Evolutionary conservation across 2,113 vertebrate species (phyloP).

Genomic region (Sylvilagus bachmani): DNA sequence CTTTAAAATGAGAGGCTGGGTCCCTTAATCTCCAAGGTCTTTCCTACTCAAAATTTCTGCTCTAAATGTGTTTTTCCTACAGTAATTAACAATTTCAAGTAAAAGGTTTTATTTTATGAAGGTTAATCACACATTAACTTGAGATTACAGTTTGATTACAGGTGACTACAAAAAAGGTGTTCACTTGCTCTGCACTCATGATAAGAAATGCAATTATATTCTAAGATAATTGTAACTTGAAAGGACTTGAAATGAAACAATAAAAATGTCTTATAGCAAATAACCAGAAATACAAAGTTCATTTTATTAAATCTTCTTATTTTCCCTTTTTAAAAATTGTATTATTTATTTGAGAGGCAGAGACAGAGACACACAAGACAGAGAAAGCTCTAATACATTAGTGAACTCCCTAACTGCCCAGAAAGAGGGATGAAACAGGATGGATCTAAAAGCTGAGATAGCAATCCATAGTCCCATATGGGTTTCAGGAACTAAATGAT

Average conservation of each 20-base stretch:
- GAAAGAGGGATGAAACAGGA: too few species aligned
- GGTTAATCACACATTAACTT: constrained; percentile 73
- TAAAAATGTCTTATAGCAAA: constrained; percentile 16
- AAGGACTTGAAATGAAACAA: constrained; percentile 20
- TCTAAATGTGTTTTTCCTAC: background rate
- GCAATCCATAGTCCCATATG: too few species aligned
- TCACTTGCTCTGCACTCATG: background rate
- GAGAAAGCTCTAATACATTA: too few species aligned
- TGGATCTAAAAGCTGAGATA: too few species aligned
- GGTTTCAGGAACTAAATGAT: too few species aligned
- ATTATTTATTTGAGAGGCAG: too few species aligned
- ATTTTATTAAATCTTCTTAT: constrained; percentile 21
- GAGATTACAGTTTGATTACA: constrained; percentile 68
- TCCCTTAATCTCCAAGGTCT: constrained; percentile 41
- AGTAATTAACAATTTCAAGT: constrained; percentile 64
- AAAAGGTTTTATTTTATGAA: constrained; percentile 38
- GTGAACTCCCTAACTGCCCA: too few species aligned
- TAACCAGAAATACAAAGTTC: background rate
- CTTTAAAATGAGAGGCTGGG: background rate
- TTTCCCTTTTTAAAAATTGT: background rate
- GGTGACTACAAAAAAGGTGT: constrained; percentile 30
- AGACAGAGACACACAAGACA: too few species aligned
- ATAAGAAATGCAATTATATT: constrained; percentile 45
- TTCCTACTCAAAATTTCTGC: background rate
- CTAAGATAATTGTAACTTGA: background rate